phyloP scores from a whole-genome alignment of 2,888 invertebrate genomes.

The Mellilla xanthometata region DNA sequence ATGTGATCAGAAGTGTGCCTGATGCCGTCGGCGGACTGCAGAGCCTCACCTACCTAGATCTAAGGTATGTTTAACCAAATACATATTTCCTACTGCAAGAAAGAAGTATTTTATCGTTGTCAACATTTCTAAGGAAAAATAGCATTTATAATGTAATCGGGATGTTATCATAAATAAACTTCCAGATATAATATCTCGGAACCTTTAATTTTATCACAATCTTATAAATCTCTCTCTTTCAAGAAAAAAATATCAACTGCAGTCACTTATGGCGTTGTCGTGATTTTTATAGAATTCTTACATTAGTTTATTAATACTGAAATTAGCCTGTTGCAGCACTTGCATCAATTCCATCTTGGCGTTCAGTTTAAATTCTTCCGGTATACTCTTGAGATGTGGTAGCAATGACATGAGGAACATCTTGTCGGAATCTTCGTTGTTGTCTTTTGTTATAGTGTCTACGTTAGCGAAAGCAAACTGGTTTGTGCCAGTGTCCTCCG shows the following conservation, averaged over 20 bases:
- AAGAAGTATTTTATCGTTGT: too few species aligned
- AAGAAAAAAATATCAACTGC: too few species aligned
- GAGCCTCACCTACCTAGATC: constrained; percentile 94
- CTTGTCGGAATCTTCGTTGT: constrained; percentile 65
- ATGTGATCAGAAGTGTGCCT: constrained; percentile 93
- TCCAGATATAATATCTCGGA: too few species aligned
- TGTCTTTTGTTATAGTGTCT: constrained; percentile 40
- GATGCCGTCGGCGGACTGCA: constrained; percentile 92
- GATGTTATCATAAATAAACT: too few species aligned
- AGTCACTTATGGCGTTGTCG: too few species aligned
- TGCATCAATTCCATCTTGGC: constrained; percentile 74
- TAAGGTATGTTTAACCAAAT: constrained; percentile 83
- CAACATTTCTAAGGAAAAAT: too few species aligned
- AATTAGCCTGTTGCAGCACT: constrained; percentile 64
- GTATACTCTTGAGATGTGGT: constrained; percentile 67
- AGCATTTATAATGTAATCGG: too few species aligned
- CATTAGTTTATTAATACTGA: constrained; percentile 39
- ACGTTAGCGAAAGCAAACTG: constrained; percentile 71
- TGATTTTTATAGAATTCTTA: too few species aligned
- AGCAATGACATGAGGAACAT: constrained; percentile 68
- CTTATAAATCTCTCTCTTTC: too few species aligned
- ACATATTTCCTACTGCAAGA: too few species aligned
- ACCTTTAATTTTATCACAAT: too few species aligned
- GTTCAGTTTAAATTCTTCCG: constrained; percentile 60
- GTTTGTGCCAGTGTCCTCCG: constrained; percentile 22